Conservation (phyloP, 1,140 invertebrate species). For the Phortica variegata region DNA sequence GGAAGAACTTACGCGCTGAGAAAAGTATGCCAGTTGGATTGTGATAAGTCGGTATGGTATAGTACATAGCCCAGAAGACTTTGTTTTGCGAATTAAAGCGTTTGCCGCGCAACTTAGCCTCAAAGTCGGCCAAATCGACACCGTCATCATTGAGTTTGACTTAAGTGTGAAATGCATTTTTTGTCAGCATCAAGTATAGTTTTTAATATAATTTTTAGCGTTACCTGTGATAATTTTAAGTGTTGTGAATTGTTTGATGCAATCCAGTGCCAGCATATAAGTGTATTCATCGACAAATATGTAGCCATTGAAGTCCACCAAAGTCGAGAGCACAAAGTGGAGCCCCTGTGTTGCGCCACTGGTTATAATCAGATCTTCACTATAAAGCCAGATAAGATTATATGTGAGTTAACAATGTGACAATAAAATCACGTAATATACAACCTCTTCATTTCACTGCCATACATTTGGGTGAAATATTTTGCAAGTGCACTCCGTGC, state of each 20-base stretch:
- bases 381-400: slow-evolving; percentile 33
- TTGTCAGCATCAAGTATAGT: neutral
- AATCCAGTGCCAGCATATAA: slow-evolving; percentile 66
- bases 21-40: slow-evolving; percentile 66
- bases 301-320: slow-evolving; percentile 62
- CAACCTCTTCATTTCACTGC: slow-evolving; percentile 56
- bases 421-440: neutral
- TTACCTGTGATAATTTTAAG: slow-evolving; percentile 62
- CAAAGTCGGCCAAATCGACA: slow-evolving; percentile 58
- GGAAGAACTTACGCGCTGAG: slow-evolving; percentile 56
- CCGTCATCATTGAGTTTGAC: slow-evolving; percentile 63
- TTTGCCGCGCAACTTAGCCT: slow-evolving; percentile 36
- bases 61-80: slow-evolving; percentile 65
- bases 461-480: slow-evolving; percentile 59
- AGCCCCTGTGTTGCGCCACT: slow-evolving; percentile 67
- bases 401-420: slow-evolving; percentile 5
- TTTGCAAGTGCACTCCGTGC: slow-evolving; percentile 59
- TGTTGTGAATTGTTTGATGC: slow-evolving; percentile 62
- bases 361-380: slow-evolving; percentile 65
- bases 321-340: slow-evolving; percentile 61
- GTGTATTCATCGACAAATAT: slow-evolving; percentile 71
- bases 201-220: neutral
- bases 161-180: neutral
- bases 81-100: slow-evolving; percentile 54
- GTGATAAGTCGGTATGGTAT: slow-evolving; percentile 67